Conservation (phyloP, 1,140 invertebrate species). For the Lepidurus arcticus region DNA sequence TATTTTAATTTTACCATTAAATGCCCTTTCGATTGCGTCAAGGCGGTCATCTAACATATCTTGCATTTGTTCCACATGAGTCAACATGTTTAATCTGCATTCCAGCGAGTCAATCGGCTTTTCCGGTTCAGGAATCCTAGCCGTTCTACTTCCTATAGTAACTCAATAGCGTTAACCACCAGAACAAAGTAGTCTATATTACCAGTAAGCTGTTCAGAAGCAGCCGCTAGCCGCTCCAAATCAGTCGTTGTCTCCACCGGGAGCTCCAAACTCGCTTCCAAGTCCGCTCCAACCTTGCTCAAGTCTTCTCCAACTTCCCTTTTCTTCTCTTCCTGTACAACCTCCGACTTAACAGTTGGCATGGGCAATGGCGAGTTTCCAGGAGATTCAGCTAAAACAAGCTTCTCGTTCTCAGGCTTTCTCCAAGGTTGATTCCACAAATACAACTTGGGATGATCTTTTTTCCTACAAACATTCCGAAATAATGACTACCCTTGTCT, state of each 20-base stretch:
- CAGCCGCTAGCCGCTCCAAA: background rate
- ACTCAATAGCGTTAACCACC: background rate
- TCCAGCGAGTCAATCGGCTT: slow-evolving; percentile 69
- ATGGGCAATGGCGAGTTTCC: background rate
- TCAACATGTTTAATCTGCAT: slow-evolving; percentile 67
- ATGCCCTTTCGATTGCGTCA: slow-evolving; percentile 68
- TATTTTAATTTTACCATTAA: slow-evolving; percentile 53
- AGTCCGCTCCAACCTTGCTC: background rate
- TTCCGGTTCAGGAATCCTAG: slow-evolving; percentile 64
- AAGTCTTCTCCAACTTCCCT: background rate
- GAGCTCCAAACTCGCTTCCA: background rate
- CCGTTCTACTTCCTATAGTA: slow-evolving; percentile 33
- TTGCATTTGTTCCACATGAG: slow-evolving; percentile 70
- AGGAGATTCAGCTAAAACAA: background rate
- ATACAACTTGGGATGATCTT: slow-evolving; percentile 63
- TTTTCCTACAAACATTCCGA: slow-evolving; percentile 39
- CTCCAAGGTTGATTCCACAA: slow-evolving; percentile 75
- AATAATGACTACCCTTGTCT: slow-evolving; percentile 34
- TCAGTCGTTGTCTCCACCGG: background rate
- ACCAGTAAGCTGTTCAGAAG: background rate
- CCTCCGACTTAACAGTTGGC: background rate
- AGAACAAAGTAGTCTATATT: background rate
- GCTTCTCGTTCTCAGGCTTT: slow-evolving; percentile 37
- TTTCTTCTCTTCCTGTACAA: background rate
- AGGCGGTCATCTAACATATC: slow-evolving; percentile 62